phyloP scores from a whole-genome alignment of 2,888 invertebrate species.

The Sinelater perroti region DNA sequence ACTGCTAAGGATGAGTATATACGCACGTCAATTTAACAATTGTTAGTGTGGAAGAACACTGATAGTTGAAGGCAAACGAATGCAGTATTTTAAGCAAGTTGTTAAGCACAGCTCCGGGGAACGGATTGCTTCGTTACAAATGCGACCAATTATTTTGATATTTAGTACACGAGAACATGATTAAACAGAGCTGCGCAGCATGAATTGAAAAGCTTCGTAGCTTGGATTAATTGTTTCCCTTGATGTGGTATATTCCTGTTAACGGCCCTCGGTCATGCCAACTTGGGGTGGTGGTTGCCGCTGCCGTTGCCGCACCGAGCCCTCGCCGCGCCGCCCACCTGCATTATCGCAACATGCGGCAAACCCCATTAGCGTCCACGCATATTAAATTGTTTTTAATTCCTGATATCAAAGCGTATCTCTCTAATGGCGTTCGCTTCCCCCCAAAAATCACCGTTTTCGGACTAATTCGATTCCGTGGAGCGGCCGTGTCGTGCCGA shows the following conservation, averaged over 20 bases:
- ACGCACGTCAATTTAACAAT: too few relatives aligned
- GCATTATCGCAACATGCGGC: constrained; percentile 10
- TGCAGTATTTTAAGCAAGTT: too few relatives aligned
- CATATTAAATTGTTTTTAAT: constrained; percentile 24
- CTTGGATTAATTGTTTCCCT: constrained; percentile 43
- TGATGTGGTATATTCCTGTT: constrained; percentile 39
- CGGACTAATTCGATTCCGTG: constrained; percentile 9
- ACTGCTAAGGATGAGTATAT: too few relatives aligned
- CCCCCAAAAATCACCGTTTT: constrained; percentile 4
- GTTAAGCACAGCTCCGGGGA: too few relatives aligned
- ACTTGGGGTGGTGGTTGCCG: constrained; percentile 30
- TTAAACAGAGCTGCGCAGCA: constrained; percentile 31
- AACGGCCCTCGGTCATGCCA: constrained; percentile 45
- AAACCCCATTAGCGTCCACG: neutral
- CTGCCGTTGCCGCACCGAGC: constrained; percentile 2
- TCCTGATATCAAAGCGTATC: constrained; percentile 9
- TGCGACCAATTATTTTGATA: constrained; percentile 30
- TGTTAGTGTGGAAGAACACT: too few relatives aligned
- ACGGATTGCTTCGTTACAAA: constrained; percentile 26
- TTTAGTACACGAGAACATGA: constrained; percentile 31
- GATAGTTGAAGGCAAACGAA: too few relatives aligned
- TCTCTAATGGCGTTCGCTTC: constrained; percentile 6
- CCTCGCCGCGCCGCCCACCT: constrained; percentile 6
- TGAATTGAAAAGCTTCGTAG: constrained; percentile 39
- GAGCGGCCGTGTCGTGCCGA: constrained; percentile 14